Base-by-base conservation (phyloP, 2,797 vertebrate genomes). In the Epinephelus awoara region DNA sequence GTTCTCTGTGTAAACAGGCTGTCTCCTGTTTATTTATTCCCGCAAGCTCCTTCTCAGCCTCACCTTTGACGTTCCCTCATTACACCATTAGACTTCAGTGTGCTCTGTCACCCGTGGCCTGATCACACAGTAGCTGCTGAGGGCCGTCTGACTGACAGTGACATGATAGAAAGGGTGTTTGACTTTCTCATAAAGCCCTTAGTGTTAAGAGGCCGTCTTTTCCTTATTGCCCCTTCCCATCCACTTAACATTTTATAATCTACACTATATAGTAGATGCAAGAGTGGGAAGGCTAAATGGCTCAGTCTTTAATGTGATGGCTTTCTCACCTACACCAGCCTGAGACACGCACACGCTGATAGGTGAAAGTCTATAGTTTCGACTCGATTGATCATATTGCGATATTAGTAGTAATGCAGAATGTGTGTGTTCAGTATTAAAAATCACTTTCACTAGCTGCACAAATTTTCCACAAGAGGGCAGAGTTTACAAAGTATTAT, bases 21-120 rank as follows among this genome's bases (percentile, higher is more conserved):
- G 27, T 72, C 56, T 91, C 85, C 83, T 88, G 74, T 77, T 56
- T 52, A 44, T 83, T 49, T 72, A 74, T 82, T 87, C 85, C 80
- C 89, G 75, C 77, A 65, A 44, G 61, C 81, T 15, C 62, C 23
- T 76, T 64, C 55, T 40, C 50, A 67, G 84, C 77, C 75, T 77
- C 78, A 78, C 67, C 77, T 46, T 51, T 57, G 46, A 82, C 65
- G 18, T 75, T 72, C 88, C 77, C 85, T 91, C 88, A 92, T 88
- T 72, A 79, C 75, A 56, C 79, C 77, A 77, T 93, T 75, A 91
- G 59, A 82, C 82, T 71, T 84, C 67, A 85, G 58, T 76, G 89
- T 19, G 90, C 80, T 85, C 85, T 4, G 47, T 90, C 89, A 88
- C 79, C 92, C 93, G 59, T 87, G 93, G 90, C 91, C 56, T 86